These are phyloP conservation scores for Drosophila subobscura DNA, from an alignment of 1,140 invertebrate species.

Conservation along the genomic window DNA sequence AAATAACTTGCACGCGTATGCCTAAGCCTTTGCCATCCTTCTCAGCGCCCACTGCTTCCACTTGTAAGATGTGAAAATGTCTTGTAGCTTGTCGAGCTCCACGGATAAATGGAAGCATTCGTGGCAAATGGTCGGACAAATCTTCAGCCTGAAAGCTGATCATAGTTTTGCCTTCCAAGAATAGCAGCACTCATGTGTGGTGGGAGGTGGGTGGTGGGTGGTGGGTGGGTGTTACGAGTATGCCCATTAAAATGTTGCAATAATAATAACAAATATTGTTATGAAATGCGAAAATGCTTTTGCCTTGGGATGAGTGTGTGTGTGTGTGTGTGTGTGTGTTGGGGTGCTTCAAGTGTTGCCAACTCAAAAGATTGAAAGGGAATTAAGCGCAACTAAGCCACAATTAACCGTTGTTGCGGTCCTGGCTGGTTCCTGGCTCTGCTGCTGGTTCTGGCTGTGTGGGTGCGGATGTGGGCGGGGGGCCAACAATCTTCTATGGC, in stretches of 20 bases:
- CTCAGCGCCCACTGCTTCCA: no score
- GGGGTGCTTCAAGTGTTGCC: neutral
- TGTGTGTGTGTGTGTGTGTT: no score
- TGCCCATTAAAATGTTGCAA: conserved; percentile 7
- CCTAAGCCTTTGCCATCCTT: no score
- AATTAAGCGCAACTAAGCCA: conserved; percentile 36
- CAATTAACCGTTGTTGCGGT: conserved; percentile 31
- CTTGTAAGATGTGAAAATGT: no score
- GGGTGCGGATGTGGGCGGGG: neutral
- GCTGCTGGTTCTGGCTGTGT: neutral
- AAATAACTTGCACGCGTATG: no score
- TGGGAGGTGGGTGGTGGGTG: neutral
- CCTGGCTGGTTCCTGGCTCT: no score
- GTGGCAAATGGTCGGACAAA: no score
- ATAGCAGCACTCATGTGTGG: no score
- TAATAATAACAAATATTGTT: conserved; percentile 18
- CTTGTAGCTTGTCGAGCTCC: no score
- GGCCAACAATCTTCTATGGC: conserved; percentile 10
- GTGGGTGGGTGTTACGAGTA: neutral
- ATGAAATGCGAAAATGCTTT: conserved; percentile 12
- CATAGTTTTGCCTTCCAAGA: no score
- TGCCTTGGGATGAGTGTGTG: neutral
- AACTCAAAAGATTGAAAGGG: conserved; percentile 11
- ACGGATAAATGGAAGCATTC: no score
- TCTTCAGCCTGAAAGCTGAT: no score